Base-by-base conservation (phyloP, 2,888 invertebrate species). In the Lasioglossum lativentre region DNA sequence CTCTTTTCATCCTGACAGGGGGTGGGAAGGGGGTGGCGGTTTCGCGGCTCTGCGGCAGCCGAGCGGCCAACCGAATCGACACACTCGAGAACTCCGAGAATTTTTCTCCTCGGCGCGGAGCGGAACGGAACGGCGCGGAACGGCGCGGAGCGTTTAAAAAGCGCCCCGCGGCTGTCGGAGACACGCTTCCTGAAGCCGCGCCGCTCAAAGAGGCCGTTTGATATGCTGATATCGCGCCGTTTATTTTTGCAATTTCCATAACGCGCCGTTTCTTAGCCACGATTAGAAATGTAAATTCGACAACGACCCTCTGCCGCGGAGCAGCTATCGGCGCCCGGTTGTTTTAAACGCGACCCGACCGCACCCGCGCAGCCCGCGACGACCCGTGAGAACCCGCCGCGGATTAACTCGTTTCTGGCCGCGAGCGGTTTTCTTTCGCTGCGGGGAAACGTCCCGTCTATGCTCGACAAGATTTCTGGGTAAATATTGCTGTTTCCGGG, bases 151-250 rank as follows among this genome's bases (percentile, higher is more conserved):
- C 30, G 68, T 80, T 87, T 88, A 87, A 89, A 88, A 86, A 86
- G 83, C 83, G 86, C 86, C 86, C 86, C 86, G 86, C 86, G 86
- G 86, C 82, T 86, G 82, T 86, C 86, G 86, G 59, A 59, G 78
- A 82, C 86, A 81, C 86, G 86, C 74, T 80, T 74, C 66, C 75
- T 34, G 45, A 68, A 52, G 68, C 68, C 56, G 78, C 56, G 38
- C 72, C 34, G 74, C 59, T 86, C 86, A 86, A 86, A 86, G 79
- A 78, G 85, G 75, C 79, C 83, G 86, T 86, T 86, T 86, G 86
- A 83, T 80, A 86, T 83, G 86, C 80, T 83, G 86, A 86, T 86
- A 86, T 83, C 86, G 83, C 80, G 77, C 87, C 77, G 83, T 86
- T 86, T 86, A 86, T 86, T 83, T 75, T 86, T 80, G 75, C 82